Conservation (phyloP, 2,113 vertebrate genomes). For the Phyllostomus discolor region DNA sequence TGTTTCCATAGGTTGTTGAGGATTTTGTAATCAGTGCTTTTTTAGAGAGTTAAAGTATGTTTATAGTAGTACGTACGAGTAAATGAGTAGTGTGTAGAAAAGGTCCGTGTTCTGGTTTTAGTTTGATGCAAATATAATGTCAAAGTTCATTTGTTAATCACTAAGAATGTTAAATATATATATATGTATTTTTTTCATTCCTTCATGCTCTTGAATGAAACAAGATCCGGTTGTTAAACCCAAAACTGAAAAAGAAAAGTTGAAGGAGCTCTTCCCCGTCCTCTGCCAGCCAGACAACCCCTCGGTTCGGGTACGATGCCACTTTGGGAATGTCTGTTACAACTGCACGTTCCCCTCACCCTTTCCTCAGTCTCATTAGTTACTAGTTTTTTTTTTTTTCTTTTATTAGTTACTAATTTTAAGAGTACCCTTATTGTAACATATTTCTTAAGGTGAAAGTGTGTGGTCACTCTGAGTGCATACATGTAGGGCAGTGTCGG, state of each 20-base stretch:
- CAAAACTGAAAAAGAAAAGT: slow-evolving; percentile 89
- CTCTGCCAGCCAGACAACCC: slow-evolving; percentile 93
- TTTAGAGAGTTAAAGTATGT: neutral
- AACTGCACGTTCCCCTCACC: neutral
- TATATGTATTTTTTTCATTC: neutral
- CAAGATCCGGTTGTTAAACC: slow-evolving; percentile 83
- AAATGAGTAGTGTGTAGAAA: neutral
- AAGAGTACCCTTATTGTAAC: neutral
- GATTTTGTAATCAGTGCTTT: neutral
- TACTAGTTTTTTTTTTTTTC: neutral
- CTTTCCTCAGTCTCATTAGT: neutral
- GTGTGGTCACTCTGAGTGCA: neutral
- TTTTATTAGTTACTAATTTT: neutral
- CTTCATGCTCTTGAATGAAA: slow-evolving; percentile 47
- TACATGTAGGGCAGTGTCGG: neutral
- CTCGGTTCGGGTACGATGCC: slow-evolving; percentile 80
- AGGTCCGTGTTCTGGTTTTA: neutral
- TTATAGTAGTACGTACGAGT: neutral
- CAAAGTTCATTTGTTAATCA: neutral
- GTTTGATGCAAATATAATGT: neutral
- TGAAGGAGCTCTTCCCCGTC: slow-evolving; percentile 94
- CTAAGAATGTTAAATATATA: neutral
- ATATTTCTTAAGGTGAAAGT: neutral
- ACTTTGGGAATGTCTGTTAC: neutral
- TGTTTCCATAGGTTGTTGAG: neutral